Conservation (phyloP, 2,888 invertebrate species). For the Lepidocyrtinus sp. region DNA sequence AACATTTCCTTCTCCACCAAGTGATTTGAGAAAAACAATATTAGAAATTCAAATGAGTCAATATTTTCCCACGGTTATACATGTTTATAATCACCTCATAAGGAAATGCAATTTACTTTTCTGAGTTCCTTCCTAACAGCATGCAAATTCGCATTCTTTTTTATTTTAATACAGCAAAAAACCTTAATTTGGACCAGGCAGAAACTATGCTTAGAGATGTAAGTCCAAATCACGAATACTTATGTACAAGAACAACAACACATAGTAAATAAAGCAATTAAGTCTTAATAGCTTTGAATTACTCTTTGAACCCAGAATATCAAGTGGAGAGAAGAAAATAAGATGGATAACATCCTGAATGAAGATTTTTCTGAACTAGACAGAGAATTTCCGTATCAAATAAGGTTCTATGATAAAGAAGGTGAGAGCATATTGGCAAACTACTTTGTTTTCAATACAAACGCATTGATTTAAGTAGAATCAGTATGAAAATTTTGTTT, state of each 20-base stretch:
- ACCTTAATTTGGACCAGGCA: slow-evolving; percentile 22
- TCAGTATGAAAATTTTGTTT: neutral
- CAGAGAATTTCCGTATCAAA: slow-evolving; percentile 43
- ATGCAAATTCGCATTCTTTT: neutral
- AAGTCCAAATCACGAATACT: too few relatives aligned
- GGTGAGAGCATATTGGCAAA: too few relatives aligned
- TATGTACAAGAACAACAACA: too few relatives aligned
- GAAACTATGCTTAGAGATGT: slow-evolving; percentile 33
- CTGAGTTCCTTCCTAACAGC: too few relatives aligned
- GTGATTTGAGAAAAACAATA: too few relatives aligned
- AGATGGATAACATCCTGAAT: slow-evolving; percentile 34
- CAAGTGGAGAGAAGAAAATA: slow-evolving; percentile 39
- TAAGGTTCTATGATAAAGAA: slow-evolving; percentile 33
- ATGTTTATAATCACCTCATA: too few relatives aligned
- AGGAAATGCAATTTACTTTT: too few relatives aligned
- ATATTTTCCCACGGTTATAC: slow-evolving; percentile 7
- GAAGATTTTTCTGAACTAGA: slow-evolving; percentile 40
- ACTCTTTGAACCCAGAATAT: slow-evolving; percentile 24
- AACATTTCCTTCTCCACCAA: too few relatives aligned
- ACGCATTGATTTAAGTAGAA: too few relatives aligned
- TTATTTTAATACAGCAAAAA: slow-evolving; percentile 19
- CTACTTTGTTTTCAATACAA: too few relatives aligned
- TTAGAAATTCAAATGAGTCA: too few relatives aligned
- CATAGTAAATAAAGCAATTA: too few relatives aligned
- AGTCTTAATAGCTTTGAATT: neutral